Evolutionary conservation across 2,113 vertebrate species (phyloP).

Genomic region (Anhinga anhinga): DNA sequence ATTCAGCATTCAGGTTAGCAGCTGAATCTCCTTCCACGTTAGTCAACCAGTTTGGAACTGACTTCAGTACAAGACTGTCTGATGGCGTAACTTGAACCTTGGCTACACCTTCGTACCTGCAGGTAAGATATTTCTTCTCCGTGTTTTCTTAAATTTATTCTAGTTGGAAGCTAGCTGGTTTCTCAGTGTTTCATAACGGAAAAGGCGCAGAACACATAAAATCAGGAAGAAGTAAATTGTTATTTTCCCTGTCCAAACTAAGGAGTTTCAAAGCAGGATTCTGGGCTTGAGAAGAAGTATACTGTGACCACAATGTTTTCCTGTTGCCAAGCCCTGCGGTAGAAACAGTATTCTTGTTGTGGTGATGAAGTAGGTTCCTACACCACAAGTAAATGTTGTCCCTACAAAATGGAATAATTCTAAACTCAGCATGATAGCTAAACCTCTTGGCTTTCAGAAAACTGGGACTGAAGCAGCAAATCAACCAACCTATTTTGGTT

Average conservation of each 20-base stretch:
- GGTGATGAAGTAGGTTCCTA: not conserved
- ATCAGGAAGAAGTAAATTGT: not conserved
- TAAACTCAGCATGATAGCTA: slow-evolving; percentile 1
- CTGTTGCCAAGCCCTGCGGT: not conserved
- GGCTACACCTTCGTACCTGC: not conserved
- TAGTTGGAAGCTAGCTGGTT: not conserved
- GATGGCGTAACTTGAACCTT: not conserved
- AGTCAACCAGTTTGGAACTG: not conserved
- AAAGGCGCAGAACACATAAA: slow-evolving; percentile 15
- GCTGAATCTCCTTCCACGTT: not conserved
- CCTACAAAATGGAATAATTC: slow-evolving; percentile 8
- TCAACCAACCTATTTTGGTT: slow-evolving; percentile 8
- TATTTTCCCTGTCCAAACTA: not conserved
- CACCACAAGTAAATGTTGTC: not conserved
- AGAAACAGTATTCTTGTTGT: not conserved
- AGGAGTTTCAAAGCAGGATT: not conserved
- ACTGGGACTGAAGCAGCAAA: not conserved
- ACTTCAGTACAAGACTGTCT: not conserved
- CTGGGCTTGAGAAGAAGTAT: not conserved
- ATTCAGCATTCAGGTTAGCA: not conserved
- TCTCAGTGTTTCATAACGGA: not conserved
- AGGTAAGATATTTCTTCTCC: not conserved
- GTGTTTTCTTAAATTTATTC: not conserved
- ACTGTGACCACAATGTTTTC: not conserved
- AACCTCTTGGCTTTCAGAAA: not conserved